Evolutionary conservation across 1,140 invertebrate species (phyloP).

Genomic region (Brachionus koreanus): DNA sequence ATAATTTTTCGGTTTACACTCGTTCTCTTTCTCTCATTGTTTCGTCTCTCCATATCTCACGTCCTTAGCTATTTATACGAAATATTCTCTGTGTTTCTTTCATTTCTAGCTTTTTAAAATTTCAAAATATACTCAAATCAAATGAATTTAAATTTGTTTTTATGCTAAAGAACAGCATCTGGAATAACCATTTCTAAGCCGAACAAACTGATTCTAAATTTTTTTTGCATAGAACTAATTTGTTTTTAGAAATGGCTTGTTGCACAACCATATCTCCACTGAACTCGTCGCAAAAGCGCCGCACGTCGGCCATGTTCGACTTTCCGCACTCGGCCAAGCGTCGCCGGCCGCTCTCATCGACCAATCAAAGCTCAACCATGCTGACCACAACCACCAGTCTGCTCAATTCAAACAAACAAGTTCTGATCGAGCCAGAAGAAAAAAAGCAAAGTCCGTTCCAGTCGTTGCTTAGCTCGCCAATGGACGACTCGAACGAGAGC

Average conservation of each 20-base stretch:
- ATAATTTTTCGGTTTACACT: not conserved
- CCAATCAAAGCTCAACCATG: not conserved
- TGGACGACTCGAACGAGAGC: not conserved
- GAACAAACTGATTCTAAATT: not conserved
- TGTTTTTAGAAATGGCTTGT: conserved; percentile 24
- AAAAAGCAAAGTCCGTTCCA: not conserved
- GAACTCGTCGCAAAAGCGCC: conserved; percentile 33
- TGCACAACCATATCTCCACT: conserved; percentile 39
- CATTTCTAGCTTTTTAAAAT: not conserved
- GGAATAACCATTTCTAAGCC: not conserved
- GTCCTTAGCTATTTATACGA: not conserved
- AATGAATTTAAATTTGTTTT: too few species aligned
- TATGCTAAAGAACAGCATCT: not conserved
- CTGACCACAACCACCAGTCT: not conserved
- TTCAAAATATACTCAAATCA: not conserved
- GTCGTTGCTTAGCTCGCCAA: not conserved
- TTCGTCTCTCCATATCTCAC: not conserved
- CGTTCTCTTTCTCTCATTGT: not conserved
- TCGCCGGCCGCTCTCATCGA: not conserved
- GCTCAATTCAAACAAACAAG: not conserved
- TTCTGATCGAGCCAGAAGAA: not conserved
- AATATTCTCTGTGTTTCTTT: not conserved
- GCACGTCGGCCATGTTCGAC: not conserved
- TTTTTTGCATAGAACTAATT: not conserved
- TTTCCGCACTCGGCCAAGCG: conserved; percentile 27